Base-by-base conservation (phyloP, 2,797 vertebrate species). In the Heliangelus exortis region DNA sequence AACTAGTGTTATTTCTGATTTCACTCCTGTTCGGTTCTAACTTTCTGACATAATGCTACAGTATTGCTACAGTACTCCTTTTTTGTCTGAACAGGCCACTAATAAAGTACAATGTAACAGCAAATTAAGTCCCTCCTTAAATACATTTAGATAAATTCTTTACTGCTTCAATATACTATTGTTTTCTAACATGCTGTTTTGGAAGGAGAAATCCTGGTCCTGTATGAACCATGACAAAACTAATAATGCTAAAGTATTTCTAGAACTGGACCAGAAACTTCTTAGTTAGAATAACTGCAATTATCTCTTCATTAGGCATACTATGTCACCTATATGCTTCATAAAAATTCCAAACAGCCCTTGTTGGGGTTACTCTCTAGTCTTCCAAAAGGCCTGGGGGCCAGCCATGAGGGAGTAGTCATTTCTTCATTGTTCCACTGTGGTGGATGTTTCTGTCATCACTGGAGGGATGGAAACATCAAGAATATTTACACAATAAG, bases 331-430 rank as follows among this genome's bases (percentile, higher is more conserved):
- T 55, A 7, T 17, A 18, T 15, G 18, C 3, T 65, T 67, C 61
- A 67, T 6, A 0, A 26, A 43, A 47, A 86, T 77, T 77, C 10
- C 7, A 71, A 54, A 10, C 45, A 51, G 5, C 5, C 15, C 10
- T 51, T 76, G 2, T 17, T 65, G 13, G 41, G 23, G 54, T 67
- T 87, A 25, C 17, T 61, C 21, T 36, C 22, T 78, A 33, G 74
- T 33, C 34, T 20, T 72, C 55, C 48, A 57, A 45, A 76, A 71
- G 28, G 22, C 8, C 66, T 74, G 73, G 31, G 14, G 47, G 68
- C 22, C 2, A 74, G 8, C 7, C 1, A 0, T 10, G 29, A 63
- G n/a, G 3, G 21, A 69, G 7, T 12, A 13, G 15, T 57, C 26
- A 39, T 0, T 1, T 33, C 19, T 29, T 59, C 23, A 12, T 23